Percentiles rank a stretch among this genome's conserved stretches.
phyloP scores from a whole-genome alignment of 2,888 invertebrate genomes.

The Gari tellinella region DNA sequence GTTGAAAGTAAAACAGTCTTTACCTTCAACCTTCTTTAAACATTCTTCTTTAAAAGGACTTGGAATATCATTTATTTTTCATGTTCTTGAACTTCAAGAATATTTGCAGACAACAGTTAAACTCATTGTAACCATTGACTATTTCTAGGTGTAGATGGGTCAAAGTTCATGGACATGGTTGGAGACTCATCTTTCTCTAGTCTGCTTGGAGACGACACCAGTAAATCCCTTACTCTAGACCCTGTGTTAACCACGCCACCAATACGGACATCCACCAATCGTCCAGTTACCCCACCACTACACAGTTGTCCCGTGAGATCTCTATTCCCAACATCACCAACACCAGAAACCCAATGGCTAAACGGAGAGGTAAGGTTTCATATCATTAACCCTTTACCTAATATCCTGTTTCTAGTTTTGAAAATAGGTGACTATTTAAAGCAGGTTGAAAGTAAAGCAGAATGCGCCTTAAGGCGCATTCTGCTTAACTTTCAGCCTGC shows the following conservation, averaged over 20 bases:
- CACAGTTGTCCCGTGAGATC: constrained; percentile 57
- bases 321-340: constrained; percentile 47
- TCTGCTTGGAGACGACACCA: constrained; percentile 40
- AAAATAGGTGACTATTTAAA: too few species aligned
- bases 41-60: too few species aligned
- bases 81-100: too few species aligned
- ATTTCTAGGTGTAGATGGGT: not conserved
- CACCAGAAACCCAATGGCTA: constrained; percentile 86
- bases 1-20: too few species aligned
- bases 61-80: too few species aligned
- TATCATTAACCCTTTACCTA: too few species aligned
- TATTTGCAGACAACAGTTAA: not conserved
- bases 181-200: constrained; percentile 40
- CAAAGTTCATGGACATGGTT: constrained; percentile 36
- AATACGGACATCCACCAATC: constrained; percentile 20
- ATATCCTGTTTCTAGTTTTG: too few species aligned
- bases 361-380: constrained; percentile 89
- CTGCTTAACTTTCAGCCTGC: too few species aligned
- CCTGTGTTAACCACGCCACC: constrained; percentile 52
- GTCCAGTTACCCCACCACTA: constrained; percentile 16
- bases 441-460: too few species aligned
- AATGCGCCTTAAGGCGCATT: too few species aligned
- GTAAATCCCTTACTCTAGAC: constrained; percentile 33
- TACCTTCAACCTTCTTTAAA: too few species aligned
- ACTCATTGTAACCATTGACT: not conserved